Percentiles rank a stretch among this genome's conserved stretches.
Conservation (phyloP, 2,888 invertebrate genomes). For the Coenonympha glycerion region DNA sequence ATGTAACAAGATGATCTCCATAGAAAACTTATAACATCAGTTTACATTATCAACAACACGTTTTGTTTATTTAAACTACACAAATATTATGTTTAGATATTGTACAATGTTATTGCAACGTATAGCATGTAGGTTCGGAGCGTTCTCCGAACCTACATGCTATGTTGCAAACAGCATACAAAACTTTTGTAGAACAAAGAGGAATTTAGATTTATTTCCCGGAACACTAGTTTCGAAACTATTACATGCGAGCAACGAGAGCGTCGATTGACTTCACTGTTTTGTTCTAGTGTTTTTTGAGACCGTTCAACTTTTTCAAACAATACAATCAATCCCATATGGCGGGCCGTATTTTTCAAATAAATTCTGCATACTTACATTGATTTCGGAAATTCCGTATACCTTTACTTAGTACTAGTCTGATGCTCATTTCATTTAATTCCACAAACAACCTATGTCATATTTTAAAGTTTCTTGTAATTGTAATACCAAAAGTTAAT, state of each 20-base stretch:
- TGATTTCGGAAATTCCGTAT: no score
- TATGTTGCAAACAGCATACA: no score
- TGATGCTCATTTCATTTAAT: no score
- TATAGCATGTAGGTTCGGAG: constrained; percentile 1
- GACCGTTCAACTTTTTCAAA: constrained; percentile 15
- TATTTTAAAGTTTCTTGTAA: no score
- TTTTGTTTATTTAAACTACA: not conserved
- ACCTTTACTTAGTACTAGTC: no score
- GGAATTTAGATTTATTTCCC: constrained; percentile 15
- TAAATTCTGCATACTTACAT: no score
- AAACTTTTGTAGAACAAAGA: constrained; percentile 17
- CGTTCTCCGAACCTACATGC: no score
- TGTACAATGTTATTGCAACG: not conserved
- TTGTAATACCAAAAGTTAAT: no score
- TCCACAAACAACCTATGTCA: no score
- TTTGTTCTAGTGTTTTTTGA: constrained; percentile 20
- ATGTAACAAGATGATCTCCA: no score
- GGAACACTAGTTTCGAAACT: constrained; percentile 22
- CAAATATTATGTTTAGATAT: not conserved
- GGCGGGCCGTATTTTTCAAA: not conserved
- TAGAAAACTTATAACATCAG: no score
- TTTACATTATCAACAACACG: not conserved
- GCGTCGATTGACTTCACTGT: constrained; percentile 22
- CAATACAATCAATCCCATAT: no score
- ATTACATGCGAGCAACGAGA: constrained; percentile 21